Percentiles rank a stretch among this genome's conserved stretches.
These are phyloP conservation scores for Anser cygnoides DNA, from an alignment of 2,113 vertebrate genomes.

Conservation along the genomic window DNA sequence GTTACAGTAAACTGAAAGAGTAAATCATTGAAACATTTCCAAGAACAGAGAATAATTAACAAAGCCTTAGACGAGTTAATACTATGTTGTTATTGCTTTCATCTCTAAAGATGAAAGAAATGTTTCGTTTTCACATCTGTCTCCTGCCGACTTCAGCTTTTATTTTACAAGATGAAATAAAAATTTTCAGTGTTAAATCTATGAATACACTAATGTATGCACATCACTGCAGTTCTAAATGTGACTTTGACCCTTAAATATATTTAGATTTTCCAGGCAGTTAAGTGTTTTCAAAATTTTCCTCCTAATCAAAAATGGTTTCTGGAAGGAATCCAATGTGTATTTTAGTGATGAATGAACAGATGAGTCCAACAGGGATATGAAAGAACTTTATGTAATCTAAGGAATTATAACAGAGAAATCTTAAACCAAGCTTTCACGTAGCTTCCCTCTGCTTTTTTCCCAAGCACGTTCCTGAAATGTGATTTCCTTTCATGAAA, in stretches of 20 bases:
- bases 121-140: not conserved
- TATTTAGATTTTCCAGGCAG: not conserved
- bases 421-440: not conserved
- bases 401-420: not conserved
- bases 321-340: not conserved
- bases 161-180: not conserved
- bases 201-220: not conserved
- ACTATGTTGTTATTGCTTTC: not conserved
- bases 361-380: not conserved
- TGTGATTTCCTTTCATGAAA: not conserved
- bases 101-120: not conserved
- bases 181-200: not conserved
- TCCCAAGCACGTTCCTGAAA: not conserved
- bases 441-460: not conserved
- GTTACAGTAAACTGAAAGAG: not conserved
- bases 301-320: not conserved
- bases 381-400: not conserved
- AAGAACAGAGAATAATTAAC: slow-evolving; percentile 7
- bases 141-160: not conserved
- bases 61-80: not conserved
- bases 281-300: not conserved
- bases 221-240: not conserved
- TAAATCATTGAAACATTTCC: not conserved
- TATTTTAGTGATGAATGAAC: not conserved
- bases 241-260: not conserved